A percentile compares a stretch with the other conserved stretches of the same genome.
These are phyloP conservation scores for Anabas testudineus DNA, from an alignment of 2,797 vertebrate genomes.

Conservation along the genomic window DNA sequence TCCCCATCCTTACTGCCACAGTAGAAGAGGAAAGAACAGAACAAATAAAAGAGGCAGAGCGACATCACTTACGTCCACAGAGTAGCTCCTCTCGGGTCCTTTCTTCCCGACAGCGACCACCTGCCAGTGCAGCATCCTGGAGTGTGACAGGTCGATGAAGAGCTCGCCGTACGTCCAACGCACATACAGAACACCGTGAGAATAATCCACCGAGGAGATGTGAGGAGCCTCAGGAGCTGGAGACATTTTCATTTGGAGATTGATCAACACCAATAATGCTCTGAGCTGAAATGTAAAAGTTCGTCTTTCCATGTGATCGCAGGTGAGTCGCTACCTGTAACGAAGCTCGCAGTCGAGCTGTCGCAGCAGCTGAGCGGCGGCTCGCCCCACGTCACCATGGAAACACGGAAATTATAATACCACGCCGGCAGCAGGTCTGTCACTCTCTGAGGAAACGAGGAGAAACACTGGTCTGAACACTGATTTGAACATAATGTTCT, in stretches of 20 bases:
- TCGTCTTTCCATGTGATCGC: no score
- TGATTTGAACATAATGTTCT: no score
- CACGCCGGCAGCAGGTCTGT: constrained; percentile 93
- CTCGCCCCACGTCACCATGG: constrained; percentile 96
- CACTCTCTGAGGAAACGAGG: constrained; percentile 84
- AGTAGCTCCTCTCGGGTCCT: constrained; percentile 88
- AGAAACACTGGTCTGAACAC: no score
- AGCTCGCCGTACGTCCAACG: constrained; percentile 93
- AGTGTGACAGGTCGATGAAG: constrained; percentile 92
- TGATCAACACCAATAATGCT: no score
- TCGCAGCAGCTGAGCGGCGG: constrained; percentile 93
- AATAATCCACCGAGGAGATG: constrained; percentile 91
- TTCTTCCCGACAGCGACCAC: constrained; percentile 91
- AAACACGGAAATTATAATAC: constrained; percentile 96
- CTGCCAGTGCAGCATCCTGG: constrained; percentile 95
- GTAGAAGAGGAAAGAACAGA: no score
- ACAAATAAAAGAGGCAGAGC: no score
- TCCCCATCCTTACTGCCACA: no score
- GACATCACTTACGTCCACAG: constrained; percentile 76
- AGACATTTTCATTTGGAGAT: not conserved
- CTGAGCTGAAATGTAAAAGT: no score
- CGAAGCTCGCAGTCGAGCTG: constrained; percentile 91
- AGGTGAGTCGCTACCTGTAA: constrained; percentile 85
- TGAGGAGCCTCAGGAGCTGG: constrained; percentile 94
- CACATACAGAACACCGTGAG: constrained; percentile 87